Evolutionary conservation across 2,888 invertebrate species (phyloP).

Genomic region (Spisula subtruncata): DNA sequence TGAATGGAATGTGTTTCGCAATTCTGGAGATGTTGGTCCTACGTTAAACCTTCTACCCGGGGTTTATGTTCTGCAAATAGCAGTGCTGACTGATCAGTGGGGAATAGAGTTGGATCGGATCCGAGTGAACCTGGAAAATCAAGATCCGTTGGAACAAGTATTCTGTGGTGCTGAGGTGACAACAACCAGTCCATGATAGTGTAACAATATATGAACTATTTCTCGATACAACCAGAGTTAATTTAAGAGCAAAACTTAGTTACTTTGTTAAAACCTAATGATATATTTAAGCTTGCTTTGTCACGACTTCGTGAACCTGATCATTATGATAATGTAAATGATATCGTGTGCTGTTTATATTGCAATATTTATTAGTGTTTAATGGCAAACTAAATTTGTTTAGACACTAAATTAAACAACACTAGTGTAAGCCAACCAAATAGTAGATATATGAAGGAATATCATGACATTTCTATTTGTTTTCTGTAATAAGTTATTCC

Average conservation of each 20-base stretch:
- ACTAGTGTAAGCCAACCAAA: too few relatives aligned
- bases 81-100: not conserved
- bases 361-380: too few relatives aligned
- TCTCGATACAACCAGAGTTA: not conserved
- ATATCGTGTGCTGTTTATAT: too few relatives aligned
- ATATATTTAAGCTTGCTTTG: too few relatives aligned
- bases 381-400: too few relatives aligned
- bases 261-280: not conserved
- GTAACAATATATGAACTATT: not conserved
- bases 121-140: not conserved
- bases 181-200: not conserved
- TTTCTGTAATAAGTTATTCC: too few relatives aligned
- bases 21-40: slow-evolving; percentile 48
- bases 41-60: not conserved
- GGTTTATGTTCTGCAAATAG: not conserved
- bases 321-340: too few relatives aligned
- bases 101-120: slow-evolving; percentile 29
- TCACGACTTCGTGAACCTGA: too few relatives aligned
- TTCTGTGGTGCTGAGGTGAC: slow-evolving; percentile 10
- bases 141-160: not conserved
- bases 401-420: too few relatives aligned
- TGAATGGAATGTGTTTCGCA: slow-evolving; percentile 67
- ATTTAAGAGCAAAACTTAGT: not conserved
- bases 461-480: too few relatives aligned
- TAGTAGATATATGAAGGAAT: too few relatives aligned